These are phyloP conservation scores for Neoaliturus tenellus DNA, from an alignment of 2,888 invertebrate genomes.

Conservation along the genomic window DNA sequence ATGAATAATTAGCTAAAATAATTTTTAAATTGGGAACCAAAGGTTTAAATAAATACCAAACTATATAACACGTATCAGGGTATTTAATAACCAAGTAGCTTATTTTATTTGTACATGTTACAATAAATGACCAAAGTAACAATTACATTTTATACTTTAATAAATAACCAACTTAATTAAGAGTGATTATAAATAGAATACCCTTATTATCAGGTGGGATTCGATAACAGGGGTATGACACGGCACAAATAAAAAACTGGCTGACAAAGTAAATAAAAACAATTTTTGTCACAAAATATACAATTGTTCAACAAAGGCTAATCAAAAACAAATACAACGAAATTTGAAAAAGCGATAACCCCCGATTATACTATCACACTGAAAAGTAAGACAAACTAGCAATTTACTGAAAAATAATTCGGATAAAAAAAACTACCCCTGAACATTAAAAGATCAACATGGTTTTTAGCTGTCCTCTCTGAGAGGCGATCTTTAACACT, in stretches of 20 bases:
- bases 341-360: constrained; percentile 13
- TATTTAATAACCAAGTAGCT: constrained; percentile 59
- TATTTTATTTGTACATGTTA: constrained; percentile 65
- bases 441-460: constrained; percentile 19
- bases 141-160: constrained; percentile 54
- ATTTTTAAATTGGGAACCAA: neutral
- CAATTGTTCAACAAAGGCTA: constrained; percentile 16
- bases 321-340: constrained; percentile 4
- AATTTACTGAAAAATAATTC: constrained; percentile 9
- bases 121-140: constrained; percentile 65
- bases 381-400: constrained; percentile 10
- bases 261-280: constrained; percentile 21
- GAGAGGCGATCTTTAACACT: constrained; percentile 27
- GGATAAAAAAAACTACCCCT: neutral
- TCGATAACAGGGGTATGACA: constrained; percentile 32
- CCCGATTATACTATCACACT: constrained; percentile 18
- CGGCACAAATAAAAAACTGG: constrained; percentile 11
- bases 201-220: constrained; percentile 33
- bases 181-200: constrained; percentile 47
- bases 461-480: constrained; percentile 29
- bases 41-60: neutral
- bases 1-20: no score
- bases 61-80: constrained; percentile 55
- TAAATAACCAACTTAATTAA: constrained; percentile 37
- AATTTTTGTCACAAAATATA: constrained; percentile 35